phyloP scores from a whole-genome alignment of 2,888 invertebrate species.

The Diarsia rubi region DNA sequence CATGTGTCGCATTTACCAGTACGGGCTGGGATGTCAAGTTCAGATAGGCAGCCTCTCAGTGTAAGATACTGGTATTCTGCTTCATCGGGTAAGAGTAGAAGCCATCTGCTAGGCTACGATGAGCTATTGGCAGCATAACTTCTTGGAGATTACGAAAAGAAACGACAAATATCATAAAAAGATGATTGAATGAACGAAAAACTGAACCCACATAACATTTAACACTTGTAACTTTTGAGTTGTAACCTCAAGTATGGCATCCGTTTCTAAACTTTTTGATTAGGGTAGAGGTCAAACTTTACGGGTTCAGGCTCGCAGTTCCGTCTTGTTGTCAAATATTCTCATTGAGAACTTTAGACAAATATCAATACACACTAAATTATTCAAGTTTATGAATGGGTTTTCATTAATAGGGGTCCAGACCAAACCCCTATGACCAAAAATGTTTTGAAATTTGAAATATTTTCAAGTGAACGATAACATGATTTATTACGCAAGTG shows the following conservation, averaged over 20 bases:
- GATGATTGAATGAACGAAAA: background rate
- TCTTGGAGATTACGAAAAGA: background rate
- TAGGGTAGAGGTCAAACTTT: conserved; percentile 33
- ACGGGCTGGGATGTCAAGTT: too few relatives aligned
- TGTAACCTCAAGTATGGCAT: background rate
- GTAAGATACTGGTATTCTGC: too few relatives aligned
- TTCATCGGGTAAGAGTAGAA: background rate
- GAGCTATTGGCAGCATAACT: background rate
- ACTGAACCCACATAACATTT: background rate
- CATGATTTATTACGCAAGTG: background rate
- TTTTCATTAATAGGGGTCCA: background rate
- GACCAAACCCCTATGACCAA: background rate
- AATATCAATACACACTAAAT: conserved; percentile 13
- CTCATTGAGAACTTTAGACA: conserved; percentile 16
- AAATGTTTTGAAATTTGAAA: background rate
- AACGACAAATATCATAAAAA: background rate
- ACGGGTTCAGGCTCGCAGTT: background rate
- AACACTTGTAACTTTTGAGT: conserved; percentile 11
- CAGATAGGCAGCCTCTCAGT: too few relatives aligned
- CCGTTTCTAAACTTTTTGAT: conserved; percentile 31
- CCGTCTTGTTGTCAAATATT: background rate
- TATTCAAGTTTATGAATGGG: conserved; percentile 5
- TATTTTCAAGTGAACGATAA: background rate
- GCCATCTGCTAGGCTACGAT: background rate
- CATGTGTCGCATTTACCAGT: too few relatives aligned